Evolutionary conservation across 2,113 vertebrate species (phyloP), one percentile per base, ranked within the genome.

Genomic region (Crocuta crocuta): DNA sequence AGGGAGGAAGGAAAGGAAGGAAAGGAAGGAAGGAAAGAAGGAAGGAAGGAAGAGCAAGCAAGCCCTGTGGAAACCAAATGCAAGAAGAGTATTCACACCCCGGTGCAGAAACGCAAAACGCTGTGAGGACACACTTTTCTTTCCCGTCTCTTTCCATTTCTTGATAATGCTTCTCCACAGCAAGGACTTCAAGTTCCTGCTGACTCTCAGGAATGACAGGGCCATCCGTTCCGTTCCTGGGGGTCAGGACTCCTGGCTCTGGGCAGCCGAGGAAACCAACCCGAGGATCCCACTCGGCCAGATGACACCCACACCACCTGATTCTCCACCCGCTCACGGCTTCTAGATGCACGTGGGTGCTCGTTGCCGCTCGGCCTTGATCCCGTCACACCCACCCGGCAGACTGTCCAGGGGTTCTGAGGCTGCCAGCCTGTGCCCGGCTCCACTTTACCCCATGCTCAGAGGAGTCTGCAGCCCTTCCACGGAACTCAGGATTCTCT

Each of bases 321-420:
- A 15, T 28, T n/a, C 39, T 15, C 17, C 1, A 12, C 7, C 50
- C 33, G 0, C 65, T n/a, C 10, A 9, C 0, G 71, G 73, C 26
- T 16, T 5, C 61, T 5, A 21, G 10, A n/a, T 3, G 58, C 6
- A 65, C 10, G 11, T 26, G 87, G 79, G 45, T 35, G 31, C 48
- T 21, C 39, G 0, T 11, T 0, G 43, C 43, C 31, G 4, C 83
- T 48, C 11, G 2, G 31, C 26, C 9, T 1, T 21, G 7, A 35
- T 0, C 11, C 35, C 12, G 13, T 4, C 23, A 10, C 2, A 2
- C 19, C 39, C 10, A 7, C 28, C 7, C 50, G 10, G 4, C 1
- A 48, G 45, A 2, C 45, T 48, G 45, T 48, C 45, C 45, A 48
- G 7, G 45, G 45, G 12, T 3, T 50, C 50, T 3, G 50, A 50